phyloP scores from a whole-genome alignment of 2,797 vertebrate species.

The Cryptoprocta ferox region DNA sequence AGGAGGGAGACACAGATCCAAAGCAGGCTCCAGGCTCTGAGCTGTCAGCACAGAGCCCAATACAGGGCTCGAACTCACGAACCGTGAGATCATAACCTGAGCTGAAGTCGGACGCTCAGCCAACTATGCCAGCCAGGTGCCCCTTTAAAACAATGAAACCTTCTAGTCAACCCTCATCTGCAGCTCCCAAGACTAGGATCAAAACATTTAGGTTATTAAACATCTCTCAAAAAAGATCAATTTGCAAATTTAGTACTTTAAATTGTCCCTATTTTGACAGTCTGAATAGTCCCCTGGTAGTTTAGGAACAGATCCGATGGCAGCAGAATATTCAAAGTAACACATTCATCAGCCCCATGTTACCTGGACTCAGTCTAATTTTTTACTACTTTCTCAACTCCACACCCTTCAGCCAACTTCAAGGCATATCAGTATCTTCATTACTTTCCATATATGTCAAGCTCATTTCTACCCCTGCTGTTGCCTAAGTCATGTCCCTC shows the following conservation, averaged over 20 bases:
- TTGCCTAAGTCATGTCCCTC: background rate
- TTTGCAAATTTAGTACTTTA: background rate
- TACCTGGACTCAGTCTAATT: background rate
- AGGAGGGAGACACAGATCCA: too few species aligned
- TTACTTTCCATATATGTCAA: background rate
- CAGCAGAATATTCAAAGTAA: background rate
- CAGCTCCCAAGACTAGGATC: background rate
- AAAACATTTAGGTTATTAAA: conserved; percentile 3
- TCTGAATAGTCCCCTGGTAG: background rate
- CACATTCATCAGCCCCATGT: background rate
- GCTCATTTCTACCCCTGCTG: background rate
- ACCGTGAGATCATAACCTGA: too few species aligned
- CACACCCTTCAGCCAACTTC: background rate
- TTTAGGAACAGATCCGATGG: background rate
- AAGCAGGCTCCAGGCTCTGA: too few species aligned
- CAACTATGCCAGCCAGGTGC: too few species aligned
- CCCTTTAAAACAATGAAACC: background rate
- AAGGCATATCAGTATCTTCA: background rate
- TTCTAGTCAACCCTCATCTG: background rate
- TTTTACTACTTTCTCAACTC: conserved; percentile 4
- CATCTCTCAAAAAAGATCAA: background rate
- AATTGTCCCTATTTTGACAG: background rate
- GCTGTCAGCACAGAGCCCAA: too few species aligned
- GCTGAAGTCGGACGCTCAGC: too few species aligned
- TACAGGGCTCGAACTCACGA: too few species aligned